phyloP scores from a whole-genome alignment of 2,888 invertebrate species.

The Torymus texanus region DNA sequence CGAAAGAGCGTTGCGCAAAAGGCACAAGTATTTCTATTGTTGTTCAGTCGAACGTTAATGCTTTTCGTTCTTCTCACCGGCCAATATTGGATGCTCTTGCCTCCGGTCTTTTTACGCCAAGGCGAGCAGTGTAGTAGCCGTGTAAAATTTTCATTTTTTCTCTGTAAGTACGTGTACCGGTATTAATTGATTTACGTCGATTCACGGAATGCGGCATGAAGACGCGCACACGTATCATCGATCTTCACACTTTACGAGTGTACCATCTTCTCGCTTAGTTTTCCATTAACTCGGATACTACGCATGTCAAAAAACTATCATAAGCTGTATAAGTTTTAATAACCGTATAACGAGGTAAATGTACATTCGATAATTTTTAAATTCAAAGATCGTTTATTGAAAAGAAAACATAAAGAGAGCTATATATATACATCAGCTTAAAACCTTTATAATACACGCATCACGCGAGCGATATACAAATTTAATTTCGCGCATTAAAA shows the following conservation, averaged over 20 bases:
- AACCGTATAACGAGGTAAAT: background rate
- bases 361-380: background rate
- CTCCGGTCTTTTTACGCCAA: slow-evolving; percentile 26
- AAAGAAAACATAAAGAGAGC: background rate
- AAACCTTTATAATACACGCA: slow-evolving; percentile 20
- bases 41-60: slow-evolving; percentile 50
- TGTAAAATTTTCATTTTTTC: slow-evolving; percentile 43
- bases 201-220: background rate
- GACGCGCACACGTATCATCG: too few relatives aligned
- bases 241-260: too few relatives aligned
- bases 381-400: background rate
- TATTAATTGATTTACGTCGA: slow-evolving; percentile 31
- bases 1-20: slow-evolving; percentile 53
- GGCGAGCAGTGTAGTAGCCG: background rate
- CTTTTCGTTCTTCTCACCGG: slow-evolving; percentile 31
- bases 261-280: too few relatives aligned
- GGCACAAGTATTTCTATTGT: slow-evolving; percentile 57
- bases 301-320: too few relatives aligned
- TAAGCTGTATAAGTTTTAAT: too few relatives aligned
- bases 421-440: background rate
- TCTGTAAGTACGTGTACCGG: background rate
- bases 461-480: slow-evolving; percentile 17
- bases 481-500: slow-evolving; percentile 55
- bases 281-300: too few relatives aligned
- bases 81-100: slow-evolving; percentile 49